phyloP scores from a whole-genome alignment of 2,888 invertebrate genomes.

The Iphiclides podalirius region DNA sequence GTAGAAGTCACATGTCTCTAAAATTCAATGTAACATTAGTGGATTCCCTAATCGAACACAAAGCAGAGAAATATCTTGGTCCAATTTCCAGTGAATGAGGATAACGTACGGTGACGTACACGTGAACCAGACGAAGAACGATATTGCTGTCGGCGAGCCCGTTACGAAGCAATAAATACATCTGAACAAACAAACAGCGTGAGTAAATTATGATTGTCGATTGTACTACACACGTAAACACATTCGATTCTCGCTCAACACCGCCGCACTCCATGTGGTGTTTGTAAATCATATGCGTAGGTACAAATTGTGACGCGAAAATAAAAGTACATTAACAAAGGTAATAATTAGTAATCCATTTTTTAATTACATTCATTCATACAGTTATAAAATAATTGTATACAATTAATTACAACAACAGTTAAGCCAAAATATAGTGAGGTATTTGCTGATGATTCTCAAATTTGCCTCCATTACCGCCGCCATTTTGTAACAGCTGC shows the following conservation, averaged over 20 bases:
- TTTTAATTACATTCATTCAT: too few relatives aligned
- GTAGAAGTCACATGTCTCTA: too few relatives aligned
- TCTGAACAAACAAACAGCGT: constrained; percentile 56
- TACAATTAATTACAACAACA: too few relatives aligned
- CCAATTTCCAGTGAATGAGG: constrained; percentile 52
- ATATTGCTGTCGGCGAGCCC: constrained; percentile 52
- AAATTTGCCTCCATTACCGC: neutral
- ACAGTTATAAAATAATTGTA: too few relatives aligned
- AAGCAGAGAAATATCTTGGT: constrained; percentile 58
- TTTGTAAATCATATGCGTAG: too few relatives aligned
- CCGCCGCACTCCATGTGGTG: neutral
- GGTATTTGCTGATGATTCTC: too few relatives aligned
- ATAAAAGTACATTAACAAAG: too few relatives aligned
- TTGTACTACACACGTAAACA: constrained; percentile 9
- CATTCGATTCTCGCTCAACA: constrained; percentile 3
- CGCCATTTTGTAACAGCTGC: constrained; percentile 13
- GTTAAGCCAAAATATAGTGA: too few relatives aligned
- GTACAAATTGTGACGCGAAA: too few relatives aligned
- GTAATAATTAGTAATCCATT: too few relatives aligned
- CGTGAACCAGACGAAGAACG: constrained; percentile 48
- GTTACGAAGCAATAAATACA: constrained; percentile 39
- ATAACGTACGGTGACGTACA: constrained; percentile 65
- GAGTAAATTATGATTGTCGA: constrained; percentile 23
- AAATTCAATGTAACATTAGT: too few relatives aligned
- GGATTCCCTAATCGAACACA: constrained; percentile 40